Evolutionary conservation across 2,797 vertebrate species (phyloP).

Genomic region (Pangasius mekongensis): DNA sequence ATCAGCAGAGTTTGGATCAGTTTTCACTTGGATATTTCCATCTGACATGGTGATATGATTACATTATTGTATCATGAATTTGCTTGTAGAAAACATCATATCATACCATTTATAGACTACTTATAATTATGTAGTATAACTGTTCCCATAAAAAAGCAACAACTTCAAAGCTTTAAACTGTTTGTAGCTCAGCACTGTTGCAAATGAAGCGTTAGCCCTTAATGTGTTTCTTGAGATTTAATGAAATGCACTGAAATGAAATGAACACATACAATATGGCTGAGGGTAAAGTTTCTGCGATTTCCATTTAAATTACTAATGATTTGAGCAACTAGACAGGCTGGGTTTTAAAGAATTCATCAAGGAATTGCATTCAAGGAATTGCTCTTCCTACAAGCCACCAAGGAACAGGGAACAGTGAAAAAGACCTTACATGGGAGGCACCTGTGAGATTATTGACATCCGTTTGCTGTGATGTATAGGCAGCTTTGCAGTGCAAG

Average conservation of each 20-base stretch:
- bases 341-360: not conserved
- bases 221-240: conserved; percentile 1
- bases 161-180: not conserved
- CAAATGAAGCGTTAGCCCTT: not conserved
- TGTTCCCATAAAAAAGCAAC: conserved; percentile 1
- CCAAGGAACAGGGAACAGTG: not conserved
- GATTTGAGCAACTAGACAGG: not conserved
- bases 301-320: conserved; percentile 14
- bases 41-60: not conserved
- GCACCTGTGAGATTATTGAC: not conserved
- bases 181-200: not conserved
- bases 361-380: not conserved
- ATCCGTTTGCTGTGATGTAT: not conserved
- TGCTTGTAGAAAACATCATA: not conserved
- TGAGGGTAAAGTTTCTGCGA: not conserved
- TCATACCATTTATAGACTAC: too few species aligned
- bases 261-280: conserved; percentile 1
- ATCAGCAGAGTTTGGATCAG: not conserved
- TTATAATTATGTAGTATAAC: not conserved
- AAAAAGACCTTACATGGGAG: not conserved
- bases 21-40: not conserved
- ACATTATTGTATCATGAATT: not conserved
- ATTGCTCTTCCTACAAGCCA: not conserved
- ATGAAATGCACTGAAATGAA: not conserved
- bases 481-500: not conserved